These are phyloP conservation scores for Danionella cerebrum DNA, from an alignment of 2,113 vertebrate genomes.

Conservation along the genomic window DNA sequence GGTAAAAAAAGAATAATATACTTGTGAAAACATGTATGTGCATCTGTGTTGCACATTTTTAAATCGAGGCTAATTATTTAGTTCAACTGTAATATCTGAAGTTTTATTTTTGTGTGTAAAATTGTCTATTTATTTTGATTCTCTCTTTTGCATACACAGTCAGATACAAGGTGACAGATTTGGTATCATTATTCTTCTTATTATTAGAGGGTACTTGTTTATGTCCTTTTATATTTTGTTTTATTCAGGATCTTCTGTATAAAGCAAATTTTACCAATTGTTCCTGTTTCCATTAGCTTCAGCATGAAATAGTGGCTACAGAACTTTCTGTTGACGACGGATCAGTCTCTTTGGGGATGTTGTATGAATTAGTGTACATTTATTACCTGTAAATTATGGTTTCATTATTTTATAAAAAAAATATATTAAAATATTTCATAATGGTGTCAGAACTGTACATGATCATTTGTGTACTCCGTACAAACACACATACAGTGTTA, in stretches of 20 bases:
- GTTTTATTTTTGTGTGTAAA: slow-evolving; percentile 59
- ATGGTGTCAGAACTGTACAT: slow-evolving; percentile 34
- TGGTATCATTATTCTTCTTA: not conserved
- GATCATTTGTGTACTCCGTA: too few species aligned
- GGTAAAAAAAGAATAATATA: slow-evolving; percentile 46
- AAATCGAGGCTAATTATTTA: slow-evolving; percentile 48
- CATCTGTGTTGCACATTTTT: slow-evolving; percentile 41
- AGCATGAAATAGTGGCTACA: slow-evolving; percentile 30
- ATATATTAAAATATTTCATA: slow-evolving; percentile 56
- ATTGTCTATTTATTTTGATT: slow-evolving; percentile 46
- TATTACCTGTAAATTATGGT: slow-evolving; percentile 76
- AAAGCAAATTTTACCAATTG: slow-evolving; percentile 9
- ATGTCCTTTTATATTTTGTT: slow-evolving; percentile 9
- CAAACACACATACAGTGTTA: not conserved
- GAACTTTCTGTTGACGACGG: slow-evolving; percentile 32
- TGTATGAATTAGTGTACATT: slow-evolving; percentile 74
- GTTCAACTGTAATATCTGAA: slow-evolving; percentile 33
- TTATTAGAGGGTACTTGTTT: slow-evolving; percentile 8
- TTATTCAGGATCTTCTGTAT: slow-evolving; percentile 35
- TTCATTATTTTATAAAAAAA: slow-evolving; percentile 75
- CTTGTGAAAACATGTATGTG: slow-evolving; percentile 38
- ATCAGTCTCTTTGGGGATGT: slow-evolving; percentile 50
- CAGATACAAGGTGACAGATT: slow-evolving; percentile 12
- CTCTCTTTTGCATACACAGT: not conserved
- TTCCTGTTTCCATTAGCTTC: slow-evolving; percentile 20